Evolutionary conservation across 2,113 vertebrate species (phyloP), one percentile per base, ranked within the genome.

Genomic region (Silurus asotus): DNA sequence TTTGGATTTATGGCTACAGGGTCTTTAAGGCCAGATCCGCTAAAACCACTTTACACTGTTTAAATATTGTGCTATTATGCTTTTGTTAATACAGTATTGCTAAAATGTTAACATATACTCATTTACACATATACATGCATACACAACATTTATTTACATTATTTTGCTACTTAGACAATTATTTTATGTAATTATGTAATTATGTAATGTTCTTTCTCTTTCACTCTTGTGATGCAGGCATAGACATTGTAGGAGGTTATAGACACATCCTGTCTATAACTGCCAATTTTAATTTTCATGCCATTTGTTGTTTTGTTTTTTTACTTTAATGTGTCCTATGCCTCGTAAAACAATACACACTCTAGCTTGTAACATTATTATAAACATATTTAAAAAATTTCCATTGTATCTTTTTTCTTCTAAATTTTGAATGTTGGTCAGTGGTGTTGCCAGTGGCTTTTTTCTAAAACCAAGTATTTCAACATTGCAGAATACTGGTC

Each of bases 101-200:
- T 51, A n/a, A 51, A 51, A 1, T 13, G 5, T n/a, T 51, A 4
- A 51, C 9, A 61, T 5, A 23, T n/a, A 19, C 37, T 37, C 37
- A 37, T 37, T 37, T 37, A 37, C 37, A 37, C 37, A 37, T 37
- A 37, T 37, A 37, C 37, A 37, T 37, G 37, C 37, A 37, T 37
- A 37, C 37, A 37, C 13, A 55, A 55, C 10, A 11, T 45, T 76
- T 49, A 76, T 1, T 14, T 1, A 23, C 11, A 51, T 23, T 7
- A 75, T 51, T 49, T 75, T 75, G 3, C n/a, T 49, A 53, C 4
- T 5, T n/a, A 49, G 49, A 51, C 1, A 75, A 75, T 23, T 75
- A 53, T 69, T n/a, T 76, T 8, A 51, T 74, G 49, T 51, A 51
- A 75, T 74, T 74, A 17, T 74, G 72, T n/a, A n/a, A n/a, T n/a